phyloP scores from a whole-genome alignment of 2,797 vertebrate species.

The Poecilia wingei region DNA sequence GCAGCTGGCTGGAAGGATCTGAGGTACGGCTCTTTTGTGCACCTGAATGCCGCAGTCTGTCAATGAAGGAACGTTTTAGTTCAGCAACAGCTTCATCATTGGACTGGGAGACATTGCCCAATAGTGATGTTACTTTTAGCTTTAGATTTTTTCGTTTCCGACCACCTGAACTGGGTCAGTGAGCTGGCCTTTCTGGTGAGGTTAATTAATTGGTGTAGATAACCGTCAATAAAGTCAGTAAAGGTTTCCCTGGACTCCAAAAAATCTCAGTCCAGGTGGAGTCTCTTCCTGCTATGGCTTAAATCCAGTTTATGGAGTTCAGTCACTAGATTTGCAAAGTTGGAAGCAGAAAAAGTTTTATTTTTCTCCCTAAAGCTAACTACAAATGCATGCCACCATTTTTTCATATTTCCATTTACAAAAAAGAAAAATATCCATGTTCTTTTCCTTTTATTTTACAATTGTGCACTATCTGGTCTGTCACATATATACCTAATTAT shows the following conservation, averaged over 20 bases:
- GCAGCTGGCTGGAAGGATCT: background rate
- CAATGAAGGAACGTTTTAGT: background rate
- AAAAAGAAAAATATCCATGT: background rate
- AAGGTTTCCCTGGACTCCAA: background rate
- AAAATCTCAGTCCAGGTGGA: background rate
- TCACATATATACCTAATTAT: background rate
- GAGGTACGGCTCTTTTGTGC: background rate
- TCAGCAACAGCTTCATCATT: background rate
- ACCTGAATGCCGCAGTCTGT: background rate
- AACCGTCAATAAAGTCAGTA: background rate
- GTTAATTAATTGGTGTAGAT: background rate
- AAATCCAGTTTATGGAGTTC: background rate
- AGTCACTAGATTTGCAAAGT: background rate
- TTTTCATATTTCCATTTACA: background rate
- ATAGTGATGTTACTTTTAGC: background rate
- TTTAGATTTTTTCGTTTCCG: background rate
- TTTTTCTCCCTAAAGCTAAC: background rate
- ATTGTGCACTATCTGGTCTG: background rate
- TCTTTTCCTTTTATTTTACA: background rate
- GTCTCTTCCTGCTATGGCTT: background rate
- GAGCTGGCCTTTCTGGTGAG: background rate
- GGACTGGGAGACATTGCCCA: background rate
- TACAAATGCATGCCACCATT: background rate
- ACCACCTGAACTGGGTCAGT: background rate
- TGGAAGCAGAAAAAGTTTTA: background rate